Conservation (phyloP, 2,888 invertebrate genomes). For the Pogonocherus hispidulus region DNA sequence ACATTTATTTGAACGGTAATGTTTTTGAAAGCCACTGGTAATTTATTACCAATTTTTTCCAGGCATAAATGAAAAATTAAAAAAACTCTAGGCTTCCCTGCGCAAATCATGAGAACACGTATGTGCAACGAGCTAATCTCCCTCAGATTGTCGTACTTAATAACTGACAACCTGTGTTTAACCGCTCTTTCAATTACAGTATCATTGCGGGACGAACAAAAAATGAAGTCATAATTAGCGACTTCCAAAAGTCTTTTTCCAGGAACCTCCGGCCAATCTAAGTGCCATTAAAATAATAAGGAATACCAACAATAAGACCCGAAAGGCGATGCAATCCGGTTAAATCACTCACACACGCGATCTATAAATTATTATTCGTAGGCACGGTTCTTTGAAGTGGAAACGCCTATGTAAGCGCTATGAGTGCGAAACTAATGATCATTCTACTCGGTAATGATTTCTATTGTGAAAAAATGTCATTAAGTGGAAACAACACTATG, state of each 20-base stretch:
- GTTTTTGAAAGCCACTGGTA: too few species aligned
- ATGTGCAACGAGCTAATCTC: conserved; percentile 2
- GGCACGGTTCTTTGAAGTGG: background rate
- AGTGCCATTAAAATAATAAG: conserved; percentile 9
- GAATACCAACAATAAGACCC: conserved; percentile 10
- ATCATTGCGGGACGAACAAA: conserved; percentile 10
- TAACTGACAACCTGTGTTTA: conserved; percentile 4
- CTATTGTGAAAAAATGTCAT: background rate
- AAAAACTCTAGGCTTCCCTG: background rate
- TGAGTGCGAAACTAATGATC: background rate
- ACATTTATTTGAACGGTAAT: too few species aligned
- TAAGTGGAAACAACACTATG: background rate
- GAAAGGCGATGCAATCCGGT: background rate
- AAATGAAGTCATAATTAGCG: conserved; percentile 11
- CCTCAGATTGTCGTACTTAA: background rate
- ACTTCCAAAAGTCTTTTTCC: conserved; percentile 29
- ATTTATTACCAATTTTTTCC: too few species aligned
- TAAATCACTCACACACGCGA: conserved; percentile 10
- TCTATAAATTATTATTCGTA: conserved; percentile 10
- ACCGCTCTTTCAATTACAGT: conserved; percentile 29
- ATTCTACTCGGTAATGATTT: background rate
- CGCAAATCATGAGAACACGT: conserved; percentile 4
- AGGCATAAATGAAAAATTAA: background rate
- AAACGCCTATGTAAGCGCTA: background rate
- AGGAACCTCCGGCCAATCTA: conserved; percentile 6